A percentile compares a stretch with the other conserved stretches of the same genome.
phyloP scores from a whole-genome alignment of 92 coral and sea anemone species.

The Heliopora coerulea region DNA sequence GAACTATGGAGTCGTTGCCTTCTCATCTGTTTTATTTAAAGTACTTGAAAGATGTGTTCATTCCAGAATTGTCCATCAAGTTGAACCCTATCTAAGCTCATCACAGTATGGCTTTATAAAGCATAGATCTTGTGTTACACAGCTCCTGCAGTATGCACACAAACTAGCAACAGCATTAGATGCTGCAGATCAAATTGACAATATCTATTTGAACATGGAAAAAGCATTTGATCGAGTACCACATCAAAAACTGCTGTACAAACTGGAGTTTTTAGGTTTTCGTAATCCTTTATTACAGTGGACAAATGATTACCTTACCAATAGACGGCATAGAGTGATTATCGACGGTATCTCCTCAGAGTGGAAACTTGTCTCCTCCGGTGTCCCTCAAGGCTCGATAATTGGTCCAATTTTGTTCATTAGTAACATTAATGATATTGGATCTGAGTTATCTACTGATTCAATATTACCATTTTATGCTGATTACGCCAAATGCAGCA shows the following conservation, averaged over 20 bases:
- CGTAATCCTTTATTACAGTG: conserved; percentile 43
- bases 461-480: conserved; percentile 42
- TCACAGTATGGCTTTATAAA: conserved; percentile 33
- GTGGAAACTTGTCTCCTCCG: conserved; percentile 42
- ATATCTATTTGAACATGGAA: conserved; percentile 47
- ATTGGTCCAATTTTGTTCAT: conserved; percentile 46
- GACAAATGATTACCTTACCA: conserved; percentile 38
- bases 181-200: conserved; percentile 38
- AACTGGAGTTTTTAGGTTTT: conserved; percentile 50
- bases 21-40: conserved; percentile 40
- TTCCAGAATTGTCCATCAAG: conserved; percentile 31
- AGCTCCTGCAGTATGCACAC: conserved; percentile 39
- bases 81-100: not conserved
- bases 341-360: conserved; percentile 43
- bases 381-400: conserved; percentile 55
- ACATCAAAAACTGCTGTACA: conserved; percentile 44
- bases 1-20: conserved; percentile 50
- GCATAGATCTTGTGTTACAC: conserved; percentile 43
- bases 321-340: conserved; percentile 43
- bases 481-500: conserved; percentile 54
- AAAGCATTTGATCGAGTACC: conserved; percentile 46
- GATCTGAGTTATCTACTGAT: conserved; percentile 27
- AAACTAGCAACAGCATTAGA: conserved; percentile 26
- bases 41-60: conserved; percentile 48
- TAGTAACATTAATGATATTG: conserved; percentile 39